Conservation (phyloP, 2,113 vertebrate genomes). For the Centropus unirufus region DNA sequence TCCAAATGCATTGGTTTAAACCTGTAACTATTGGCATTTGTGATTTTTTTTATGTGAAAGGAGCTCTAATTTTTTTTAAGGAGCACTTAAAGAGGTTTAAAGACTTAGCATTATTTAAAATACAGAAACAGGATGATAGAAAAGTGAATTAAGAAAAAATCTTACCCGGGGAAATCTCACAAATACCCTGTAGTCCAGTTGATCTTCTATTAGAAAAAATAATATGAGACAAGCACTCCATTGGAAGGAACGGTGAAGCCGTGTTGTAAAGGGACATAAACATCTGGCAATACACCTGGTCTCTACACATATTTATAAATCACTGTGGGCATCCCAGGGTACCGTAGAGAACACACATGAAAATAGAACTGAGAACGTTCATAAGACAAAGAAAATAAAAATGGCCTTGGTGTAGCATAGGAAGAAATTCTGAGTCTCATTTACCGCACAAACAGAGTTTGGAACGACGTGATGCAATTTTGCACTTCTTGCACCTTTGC, state of each 20-base stretch:
- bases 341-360: not conserved
- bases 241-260: conserved; percentile 37
- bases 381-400: conserved; percentile 54
- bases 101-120: conserved; percentile 26
- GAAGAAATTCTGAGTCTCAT: conserved; percentile 29
- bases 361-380: conserved; percentile 20
- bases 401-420: not conserved
- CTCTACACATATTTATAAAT: conserved; percentile 70
- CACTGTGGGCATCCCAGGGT: conserved; percentile 57
- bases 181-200: conserved; percentile 3
- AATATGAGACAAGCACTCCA: not conserved
- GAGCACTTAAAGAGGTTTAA: not conserved
- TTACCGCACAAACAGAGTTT: conserved; percentile 1
- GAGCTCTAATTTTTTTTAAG: not conserved
- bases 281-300: conserved; percentile 75
- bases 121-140: not conserved
- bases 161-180: not conserved
- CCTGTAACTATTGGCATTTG: conserved; percentile 36
- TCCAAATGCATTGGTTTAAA: conserved; percentile 42
- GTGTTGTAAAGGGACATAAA: conserved; percentile 57
- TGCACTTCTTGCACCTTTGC: conserved; percentile 62
- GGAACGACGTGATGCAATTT: conserved; percentile 23
- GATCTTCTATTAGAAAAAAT: conserved; percentile 39
- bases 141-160: conserved; percentile 3
- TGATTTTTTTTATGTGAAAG: not conserved